These are phyloP conservation scores for Coregonus clupeaformis DNA, from an alignment of 2,113 vertebrate genomes.

Conservation along the genomic window DNA sequence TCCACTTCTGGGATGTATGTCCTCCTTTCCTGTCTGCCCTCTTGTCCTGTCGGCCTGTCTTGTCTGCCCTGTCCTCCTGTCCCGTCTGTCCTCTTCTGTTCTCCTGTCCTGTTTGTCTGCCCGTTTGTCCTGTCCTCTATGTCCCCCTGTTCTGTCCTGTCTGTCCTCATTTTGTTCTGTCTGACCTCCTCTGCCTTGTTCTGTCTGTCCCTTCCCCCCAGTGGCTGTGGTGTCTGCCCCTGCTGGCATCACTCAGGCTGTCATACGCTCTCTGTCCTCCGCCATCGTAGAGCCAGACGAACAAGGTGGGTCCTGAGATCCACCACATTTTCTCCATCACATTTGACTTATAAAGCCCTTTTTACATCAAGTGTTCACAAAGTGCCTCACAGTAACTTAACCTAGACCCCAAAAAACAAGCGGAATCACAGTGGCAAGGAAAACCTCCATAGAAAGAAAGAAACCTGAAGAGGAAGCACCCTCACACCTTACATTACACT, in stretches of 20 bases:
- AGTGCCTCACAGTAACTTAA: no score
- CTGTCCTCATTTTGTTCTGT: background rate
- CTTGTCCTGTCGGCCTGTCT: background rate
- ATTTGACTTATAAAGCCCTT: no score
- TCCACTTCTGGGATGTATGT: background rate
- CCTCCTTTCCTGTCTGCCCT: background rate
- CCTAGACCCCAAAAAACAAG: no score
- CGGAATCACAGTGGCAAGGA: no score
- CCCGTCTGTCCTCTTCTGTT: background rate
- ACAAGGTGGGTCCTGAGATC: constrained; percentile 2
- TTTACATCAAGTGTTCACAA: no score
- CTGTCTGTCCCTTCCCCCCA: background rate
- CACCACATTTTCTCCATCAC: no score
- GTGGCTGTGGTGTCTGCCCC: background rate
- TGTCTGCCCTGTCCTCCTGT: background rate
- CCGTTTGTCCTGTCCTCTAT: no score
- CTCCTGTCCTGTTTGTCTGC: background rate
- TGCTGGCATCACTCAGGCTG: constrained; percentile 5
- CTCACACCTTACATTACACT: no score
- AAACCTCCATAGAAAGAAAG: no score
- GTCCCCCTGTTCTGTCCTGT: background rate
- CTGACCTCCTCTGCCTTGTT: background rate
- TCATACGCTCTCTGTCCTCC: background rate
- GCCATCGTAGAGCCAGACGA: background rate
- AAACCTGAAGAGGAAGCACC: no score